phyloP scores from a whole-genome alignment of 1,140 invertebrate genomes.

The Drosophila oshimai region DNA sequence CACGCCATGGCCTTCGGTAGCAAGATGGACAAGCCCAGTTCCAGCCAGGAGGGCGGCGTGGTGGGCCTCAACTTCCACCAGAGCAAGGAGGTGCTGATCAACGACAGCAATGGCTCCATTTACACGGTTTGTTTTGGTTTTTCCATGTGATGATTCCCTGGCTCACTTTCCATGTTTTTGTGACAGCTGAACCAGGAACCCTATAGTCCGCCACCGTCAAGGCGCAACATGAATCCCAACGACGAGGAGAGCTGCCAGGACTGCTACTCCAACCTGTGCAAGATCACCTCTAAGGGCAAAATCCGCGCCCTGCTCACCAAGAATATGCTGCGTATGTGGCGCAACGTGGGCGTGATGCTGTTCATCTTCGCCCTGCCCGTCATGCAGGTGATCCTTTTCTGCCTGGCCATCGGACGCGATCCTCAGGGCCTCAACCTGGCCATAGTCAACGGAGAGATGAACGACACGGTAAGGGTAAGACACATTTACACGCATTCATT shows the following conservation, averaged over 20 bases:
- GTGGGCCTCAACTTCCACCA: slow-evolving; percentile 94
- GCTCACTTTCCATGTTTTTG: neutral
- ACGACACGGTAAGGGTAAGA: slow-evolving; percentile 83
- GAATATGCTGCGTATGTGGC: slow-evolving; percentile 95
- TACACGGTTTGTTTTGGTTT: slow-evolving; percentile 81
- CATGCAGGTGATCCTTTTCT: slow-evolving; percentile 97
- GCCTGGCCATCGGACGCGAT: slow-evolving; percentile 95
- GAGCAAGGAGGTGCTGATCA: slow-evolving; percentile 92
- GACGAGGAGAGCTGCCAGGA: slow-evolving; percentile 81
- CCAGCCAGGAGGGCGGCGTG: slow-evolving; percentile 92
- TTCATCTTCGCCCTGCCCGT: slow-evolving; percentile 96
- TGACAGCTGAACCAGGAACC: slow-evolving; percentile 77
- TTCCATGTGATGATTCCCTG: neutral
- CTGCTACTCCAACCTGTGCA: slow-evolving; percentile 71
- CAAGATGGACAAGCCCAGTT: slow-evolving; percentile 91
- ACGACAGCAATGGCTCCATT: slow-evolving; percentile 88
- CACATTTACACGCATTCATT: neutral
- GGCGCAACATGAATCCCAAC: slow-evolving; percentile 71
- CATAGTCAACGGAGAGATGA: slow-evolving; percentile 92
- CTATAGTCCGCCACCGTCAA: slow-evolving; percentile 69
- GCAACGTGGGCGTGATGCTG: slow-evolving; percentile 95
- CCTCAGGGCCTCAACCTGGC: slow-evolving; percentile 92
- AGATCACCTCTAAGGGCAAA: slow-evolving; percentile 86
- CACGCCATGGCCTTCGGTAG: slow-evolving; percentile 89
- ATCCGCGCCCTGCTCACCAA: slow-evolving; percentile 93